These are phyloP conservation scores for Adelges cooleyi DNA, from an alignment of 1,140 invertebrate species.

Conservation along the genomic window DNA sequence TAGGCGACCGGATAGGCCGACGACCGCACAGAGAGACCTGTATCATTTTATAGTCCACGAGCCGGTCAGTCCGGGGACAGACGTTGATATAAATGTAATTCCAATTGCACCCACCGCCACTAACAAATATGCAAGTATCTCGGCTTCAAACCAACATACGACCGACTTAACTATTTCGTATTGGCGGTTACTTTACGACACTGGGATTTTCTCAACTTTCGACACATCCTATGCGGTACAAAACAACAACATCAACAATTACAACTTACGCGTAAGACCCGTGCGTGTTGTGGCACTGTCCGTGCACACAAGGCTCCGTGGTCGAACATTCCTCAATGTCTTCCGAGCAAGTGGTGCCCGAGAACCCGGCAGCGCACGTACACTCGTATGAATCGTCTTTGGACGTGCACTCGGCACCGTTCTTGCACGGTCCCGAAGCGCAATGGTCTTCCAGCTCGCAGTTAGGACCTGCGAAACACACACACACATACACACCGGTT, in stretches of 20 bases:
- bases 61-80: too few species aligned
- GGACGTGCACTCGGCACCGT: constrained; percentile 71
- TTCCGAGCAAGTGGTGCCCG: constrained; percentile 68
- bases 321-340: constrained; percentile 76
- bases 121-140: too few species aligned
- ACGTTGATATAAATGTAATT: too few species aligned
- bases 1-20: too few species aligned
- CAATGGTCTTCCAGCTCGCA: constrained; percentile 83
- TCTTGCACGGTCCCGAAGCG: constrained; percentile 72
- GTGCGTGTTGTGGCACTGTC: constrained; percentile 72
- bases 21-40: too few species aligned
- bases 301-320: constrained; percentile 57
- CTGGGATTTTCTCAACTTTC: too few species aligned
- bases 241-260: constrained; percentile 53
- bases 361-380: constrained; percentile 74
- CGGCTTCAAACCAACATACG: too few species aligned
- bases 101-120: too few species aligned
- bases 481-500: constrained; percentile 17
- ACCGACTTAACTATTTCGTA: too few species aligned
- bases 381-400: constrained; percentile 64
- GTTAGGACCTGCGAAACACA: constrained; percentile 55
- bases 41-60: too few species aligned
- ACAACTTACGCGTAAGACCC: constrained; percentile 73
- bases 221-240: too few species aligned
- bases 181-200: too few species aligned